phyloP scores from a whole-genome alignment of 2,113 vertebrate species.

The Grus americana region DNA sequence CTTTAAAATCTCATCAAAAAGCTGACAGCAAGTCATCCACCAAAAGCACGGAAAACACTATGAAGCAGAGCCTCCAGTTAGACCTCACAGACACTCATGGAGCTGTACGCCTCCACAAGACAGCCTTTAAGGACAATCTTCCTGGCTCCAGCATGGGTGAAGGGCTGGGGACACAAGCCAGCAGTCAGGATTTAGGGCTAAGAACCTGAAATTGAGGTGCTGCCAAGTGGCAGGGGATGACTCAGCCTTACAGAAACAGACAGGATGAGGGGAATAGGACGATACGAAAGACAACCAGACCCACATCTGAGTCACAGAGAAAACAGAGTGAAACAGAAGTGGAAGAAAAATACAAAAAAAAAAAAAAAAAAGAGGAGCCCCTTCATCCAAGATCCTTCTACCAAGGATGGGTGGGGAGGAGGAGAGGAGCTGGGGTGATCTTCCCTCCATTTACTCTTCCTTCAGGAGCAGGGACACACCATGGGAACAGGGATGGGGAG shows the following conservation, averaged over 20 bases:
- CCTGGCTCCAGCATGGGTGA: neutral
- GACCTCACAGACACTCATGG: fast-evolving
- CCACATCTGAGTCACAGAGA: neutral
- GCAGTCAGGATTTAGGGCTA: neutral
- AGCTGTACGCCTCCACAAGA: fast-evolving
- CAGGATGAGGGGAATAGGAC: neutral
- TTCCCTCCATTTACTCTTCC: neutral
- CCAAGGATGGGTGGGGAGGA: neutral
- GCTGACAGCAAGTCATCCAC: neutral
- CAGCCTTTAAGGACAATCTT: neutral
- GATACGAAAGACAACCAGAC: neutral
- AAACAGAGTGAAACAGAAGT: neutral
- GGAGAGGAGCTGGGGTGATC: neutral
- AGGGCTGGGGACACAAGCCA: neutral
- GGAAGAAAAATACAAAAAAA: neutral
- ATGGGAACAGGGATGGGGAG: neutral
- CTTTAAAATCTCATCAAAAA: neutral
- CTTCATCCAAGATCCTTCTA: neutral
- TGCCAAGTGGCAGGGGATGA: neutral
- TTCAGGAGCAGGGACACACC: neutral
- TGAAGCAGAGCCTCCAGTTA: neutral
- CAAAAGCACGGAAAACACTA: neutral
- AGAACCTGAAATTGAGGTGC: neutral
- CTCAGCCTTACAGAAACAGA: slow-evolving; percentile 18
- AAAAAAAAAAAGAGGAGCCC: too few relatives aligned